Percentiles rank a stretch among this genome's conserved stretches.
Conservation (phyloP, 2,113 vertebrate species). For the Tachycineta bicolor region DNA sequence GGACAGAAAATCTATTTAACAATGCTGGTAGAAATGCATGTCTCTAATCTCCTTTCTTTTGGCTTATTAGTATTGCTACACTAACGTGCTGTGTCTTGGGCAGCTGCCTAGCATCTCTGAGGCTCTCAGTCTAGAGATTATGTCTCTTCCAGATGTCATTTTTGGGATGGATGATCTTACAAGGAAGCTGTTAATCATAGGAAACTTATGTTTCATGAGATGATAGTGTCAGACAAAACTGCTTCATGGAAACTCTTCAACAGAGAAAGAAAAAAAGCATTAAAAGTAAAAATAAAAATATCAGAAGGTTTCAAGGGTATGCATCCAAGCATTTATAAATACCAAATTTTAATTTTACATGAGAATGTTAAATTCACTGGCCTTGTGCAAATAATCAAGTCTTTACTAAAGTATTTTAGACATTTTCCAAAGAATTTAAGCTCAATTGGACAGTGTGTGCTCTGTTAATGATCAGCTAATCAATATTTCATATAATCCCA, state of each 20-base stretch:
- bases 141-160: slow-evolving; percentile 10
- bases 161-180: neutral
- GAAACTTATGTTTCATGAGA: neutral
- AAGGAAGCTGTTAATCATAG: neutral
- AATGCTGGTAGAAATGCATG: neutral
- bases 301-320: neutral
- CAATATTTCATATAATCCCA: neutral
- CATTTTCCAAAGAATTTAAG: neutral
- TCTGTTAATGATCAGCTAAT: neutral
- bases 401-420: neutral
- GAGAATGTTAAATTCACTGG: neutral
- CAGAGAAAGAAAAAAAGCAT: neutral
- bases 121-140: neutral
- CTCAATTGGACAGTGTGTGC: neutral
- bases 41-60: slow-evolving; percentile 2
- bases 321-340: neutral
- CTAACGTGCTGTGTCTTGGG: slow-evolving; percentile 16
- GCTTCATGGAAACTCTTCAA: neutral
- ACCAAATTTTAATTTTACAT: neutral
- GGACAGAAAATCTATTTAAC: slow-evolving; percentile 13
- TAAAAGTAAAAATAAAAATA: neutral
- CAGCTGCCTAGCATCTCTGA: slow-evolving; percentile 33
- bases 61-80: neutral
- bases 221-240: neutral
- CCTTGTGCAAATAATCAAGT: neutral